These are phyloP conservation scores for Australoheros facetus DNA, from an alignment of 2,797 vertebrate genomes.

Conservation along the genomic window DNA sequence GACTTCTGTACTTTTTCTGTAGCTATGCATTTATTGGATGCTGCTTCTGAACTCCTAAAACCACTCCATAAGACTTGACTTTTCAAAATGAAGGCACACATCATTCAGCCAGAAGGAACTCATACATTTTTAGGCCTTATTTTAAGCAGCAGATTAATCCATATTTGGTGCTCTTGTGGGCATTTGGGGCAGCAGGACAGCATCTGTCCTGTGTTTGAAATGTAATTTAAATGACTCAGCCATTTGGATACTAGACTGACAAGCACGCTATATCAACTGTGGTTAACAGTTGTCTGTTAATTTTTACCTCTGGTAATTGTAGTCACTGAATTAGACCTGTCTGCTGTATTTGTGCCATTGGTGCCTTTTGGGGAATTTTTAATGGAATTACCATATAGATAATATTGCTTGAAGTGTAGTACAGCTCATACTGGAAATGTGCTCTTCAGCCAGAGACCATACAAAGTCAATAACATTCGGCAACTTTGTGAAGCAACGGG, in stretches of 20 bases:
- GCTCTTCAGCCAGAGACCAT: too few relatives aligned
- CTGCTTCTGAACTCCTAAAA: background rate
- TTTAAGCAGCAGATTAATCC: background rate
- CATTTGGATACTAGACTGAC: background rate
- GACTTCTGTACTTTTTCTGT: background rate
- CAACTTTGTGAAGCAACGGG: too few relatives aligned
- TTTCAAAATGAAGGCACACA: background rate
- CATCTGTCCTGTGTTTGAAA: background rate
- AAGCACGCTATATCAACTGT: background rate
- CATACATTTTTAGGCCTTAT: background rate
- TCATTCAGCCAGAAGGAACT: background rate
- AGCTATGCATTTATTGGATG: fast-evolving
- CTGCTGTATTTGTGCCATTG: background rate
- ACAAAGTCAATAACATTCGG: too few relatives aligned
- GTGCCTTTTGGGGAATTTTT: background rate
- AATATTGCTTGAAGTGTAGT: background rate
- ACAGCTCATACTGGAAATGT: background rate
- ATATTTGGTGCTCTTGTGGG: background rate
- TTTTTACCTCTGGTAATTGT: background rate
- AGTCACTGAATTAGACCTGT: background rate
- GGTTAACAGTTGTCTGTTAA: background rate
- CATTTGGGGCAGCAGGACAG: background rate
- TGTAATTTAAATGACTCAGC: background rate
- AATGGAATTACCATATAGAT: background rate
- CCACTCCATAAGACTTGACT: background rate